phyloP scores from a whole-genome alignment of 2,888 invertebrate species.

The Dolomedes plantarius region DNA sequence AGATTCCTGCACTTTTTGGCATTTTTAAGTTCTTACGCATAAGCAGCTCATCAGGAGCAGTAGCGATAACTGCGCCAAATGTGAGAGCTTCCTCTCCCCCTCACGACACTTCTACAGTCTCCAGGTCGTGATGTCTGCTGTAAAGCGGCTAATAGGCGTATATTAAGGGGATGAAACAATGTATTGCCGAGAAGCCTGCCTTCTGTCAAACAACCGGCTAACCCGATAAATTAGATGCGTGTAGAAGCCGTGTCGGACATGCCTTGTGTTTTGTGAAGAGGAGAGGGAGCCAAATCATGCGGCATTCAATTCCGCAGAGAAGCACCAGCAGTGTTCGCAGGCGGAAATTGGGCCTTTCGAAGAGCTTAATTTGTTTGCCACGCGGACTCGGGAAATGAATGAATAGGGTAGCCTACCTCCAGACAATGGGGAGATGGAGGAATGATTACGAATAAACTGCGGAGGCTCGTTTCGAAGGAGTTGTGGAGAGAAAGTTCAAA shows the following conservation, averaged over 20 bases:
- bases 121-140: constrained; percentile 44
- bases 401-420: no score
- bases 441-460: no score
- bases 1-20: no score
- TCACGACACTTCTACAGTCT: constrained; percentile 37
- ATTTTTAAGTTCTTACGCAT: no score
- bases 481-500: no score
- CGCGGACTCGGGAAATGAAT: not conserved
- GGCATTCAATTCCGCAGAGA: not conserved
- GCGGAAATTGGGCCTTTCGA: not conserved
- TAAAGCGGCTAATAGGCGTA: constrained; percentile 66
- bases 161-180: constrained; percentile 67
- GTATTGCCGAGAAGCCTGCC: constrained; percentile 49
- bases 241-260: not conserved
- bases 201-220: constrained; percentile 60
- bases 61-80: no score
- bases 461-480: no score
- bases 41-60: no score
- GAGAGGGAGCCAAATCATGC: not conserved
- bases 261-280: not conserved
- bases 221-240: constrained; percentile 51
- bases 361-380: not conserved
- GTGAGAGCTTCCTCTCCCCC: no score
- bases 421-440: no score
- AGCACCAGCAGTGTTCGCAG: not conserved